Base-by-base conservation (phyloP, 1,140 invertebrate genomes). In the Drosophila busckii region DNA sequence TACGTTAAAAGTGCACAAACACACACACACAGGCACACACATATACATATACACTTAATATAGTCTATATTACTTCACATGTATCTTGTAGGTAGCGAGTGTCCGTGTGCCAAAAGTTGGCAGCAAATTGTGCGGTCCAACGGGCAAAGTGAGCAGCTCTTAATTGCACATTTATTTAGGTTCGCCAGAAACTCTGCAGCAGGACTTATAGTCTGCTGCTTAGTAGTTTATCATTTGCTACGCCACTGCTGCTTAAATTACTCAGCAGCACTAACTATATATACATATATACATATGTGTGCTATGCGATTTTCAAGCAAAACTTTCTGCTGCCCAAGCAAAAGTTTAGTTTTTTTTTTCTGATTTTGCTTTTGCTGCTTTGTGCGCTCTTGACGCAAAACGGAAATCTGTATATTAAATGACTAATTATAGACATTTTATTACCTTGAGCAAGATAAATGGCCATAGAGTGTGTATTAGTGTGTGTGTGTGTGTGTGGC, bases 161-260 rank as follows among this genome's bases (percentile, higher is more conserved):
- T 83, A 83, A 83, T 83, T 83, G 76, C 76, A 70, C 76, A 83
- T 83, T 76, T 83, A 83, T 83, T 83, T 83, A 76, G 75, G 76
- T 75, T 75, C 76, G 63, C 73, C 73, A 60, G n/a, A n/a, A n/a
- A n/a, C 38, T 64, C 55, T 60, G 48, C 38, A 50, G 48, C 17
- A 32, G 26, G 38, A 15, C 54, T 29, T 38, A 9, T 58, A 49
- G 45, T 63, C 60, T 59, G 66, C 65, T 61, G 69, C 75, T 83
- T 84, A 84, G 76, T 83, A 83, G 76, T 83, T 83, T 83, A 83
- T 83, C 76, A 83, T 83, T 84, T 56, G 54, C 45, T 54, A n/a
- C n/a, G n/a, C n/a, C n/a, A n/a, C n/a, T n/a, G n/a, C 54, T 65
- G 60, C 70, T 83, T 83, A 83, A 83, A 83, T 83, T 83, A 83